A percentile compares a stretch with the other conserved stretches of the same genome.
Evolutionary conservation across 2,888 invertebrate genomes (phyloP).

Genomic region (Halocaridina rubra): DNA sequence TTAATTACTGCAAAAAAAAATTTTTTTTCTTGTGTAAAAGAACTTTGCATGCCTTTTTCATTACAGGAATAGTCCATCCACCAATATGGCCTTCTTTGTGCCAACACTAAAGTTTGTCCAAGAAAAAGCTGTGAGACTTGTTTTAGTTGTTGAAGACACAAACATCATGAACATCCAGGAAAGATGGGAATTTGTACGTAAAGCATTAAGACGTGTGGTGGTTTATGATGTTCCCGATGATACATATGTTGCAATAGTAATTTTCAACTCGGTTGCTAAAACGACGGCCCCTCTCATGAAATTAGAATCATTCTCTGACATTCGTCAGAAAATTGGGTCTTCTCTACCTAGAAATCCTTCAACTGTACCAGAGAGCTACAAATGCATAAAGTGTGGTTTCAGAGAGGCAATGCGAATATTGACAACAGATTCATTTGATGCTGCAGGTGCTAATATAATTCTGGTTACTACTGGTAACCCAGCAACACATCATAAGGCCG

Average conservation of each 20-base stretch:
- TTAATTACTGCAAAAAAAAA: no score
- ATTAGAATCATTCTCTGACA: conserved; percentile 50
- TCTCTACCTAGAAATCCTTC: conserved; percentile 55
- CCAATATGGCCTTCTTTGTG: conserved; percentile 3
- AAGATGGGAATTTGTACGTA: conserved; percentile 74
- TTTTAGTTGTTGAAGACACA: conserved; percentile 43
- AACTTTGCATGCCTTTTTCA: not conserved
- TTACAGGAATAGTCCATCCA: conserved; percentile 34
- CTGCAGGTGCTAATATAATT: conserved; percentile 46
- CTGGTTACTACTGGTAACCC: conserved; percentile 43
- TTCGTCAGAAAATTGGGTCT: conserved; percentile 53
- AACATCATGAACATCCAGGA: conserved; percentile 67
- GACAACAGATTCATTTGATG: conserved; percentile 4
- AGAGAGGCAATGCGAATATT: conserved; percentile 37
- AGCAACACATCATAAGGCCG: conserved; percentile 11
- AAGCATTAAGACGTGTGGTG: conserved; percentile 74
- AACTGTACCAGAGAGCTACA: conserved; percentile 53
- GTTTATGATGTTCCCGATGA: conserved; percentile 71
- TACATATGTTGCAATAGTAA: conserved; percentile 66
- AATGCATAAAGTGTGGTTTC: conserved; percentile 51
- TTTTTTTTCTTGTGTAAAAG: no score
- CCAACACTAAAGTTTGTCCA: conserved; percentile 38
- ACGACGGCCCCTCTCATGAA: conserved; percentile 45
- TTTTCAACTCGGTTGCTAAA: conserved; percentile 40
- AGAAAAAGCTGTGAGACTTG: conserved; percentile 35